Percentiles rank a stretch among this genome's conserved stretches.
phyloP scores from a whole-genome alignment of 2,888 invertebrate species.

The Chalcosyrphus nemorum region DNA sequence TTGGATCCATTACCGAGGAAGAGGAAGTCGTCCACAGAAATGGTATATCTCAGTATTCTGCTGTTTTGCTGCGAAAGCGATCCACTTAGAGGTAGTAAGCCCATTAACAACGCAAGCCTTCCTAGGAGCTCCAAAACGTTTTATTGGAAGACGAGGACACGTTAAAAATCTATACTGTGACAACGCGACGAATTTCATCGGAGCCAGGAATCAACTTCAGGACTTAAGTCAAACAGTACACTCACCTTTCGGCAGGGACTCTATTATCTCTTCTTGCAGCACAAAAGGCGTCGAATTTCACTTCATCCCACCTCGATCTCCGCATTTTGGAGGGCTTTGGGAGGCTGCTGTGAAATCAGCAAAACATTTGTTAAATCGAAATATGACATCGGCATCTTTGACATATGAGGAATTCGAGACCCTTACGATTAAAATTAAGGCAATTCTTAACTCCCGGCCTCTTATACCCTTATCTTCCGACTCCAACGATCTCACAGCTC shows the following conservation, averaged over 20 bases:
- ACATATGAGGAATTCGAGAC: neutral
- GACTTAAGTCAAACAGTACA: no score
- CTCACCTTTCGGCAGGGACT: no score
- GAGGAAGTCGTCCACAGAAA: slow-evolving; percentile 8
- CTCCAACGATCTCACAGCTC: neutral
- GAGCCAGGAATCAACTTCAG: no score
- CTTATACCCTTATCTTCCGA: neutral
- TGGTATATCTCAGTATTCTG: neutral
- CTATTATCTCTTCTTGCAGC: neutral
- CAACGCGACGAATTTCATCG: no score
- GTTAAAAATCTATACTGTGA: no score
- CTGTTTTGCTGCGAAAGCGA: no score
- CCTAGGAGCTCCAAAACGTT: no score
- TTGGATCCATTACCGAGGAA: neutral
- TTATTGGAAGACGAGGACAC: no score
- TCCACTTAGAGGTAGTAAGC: neutral
- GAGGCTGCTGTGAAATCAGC: neutral
- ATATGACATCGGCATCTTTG: no score
- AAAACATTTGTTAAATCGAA: no score
- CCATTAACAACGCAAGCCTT: no score
- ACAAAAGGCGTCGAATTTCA: neutral
- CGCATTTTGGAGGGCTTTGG: neutral
- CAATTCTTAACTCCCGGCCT: neutral
- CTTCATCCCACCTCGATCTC: neutral
- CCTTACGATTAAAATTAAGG: neutral